Percentiles rank a stretch among this genome's conserved stretches.
phyloP scores from a whole-genome alignment of 30 jellyfish, hydroid and myxozoan species.

The Hydractinia symbiolongicarpus region DNA sequence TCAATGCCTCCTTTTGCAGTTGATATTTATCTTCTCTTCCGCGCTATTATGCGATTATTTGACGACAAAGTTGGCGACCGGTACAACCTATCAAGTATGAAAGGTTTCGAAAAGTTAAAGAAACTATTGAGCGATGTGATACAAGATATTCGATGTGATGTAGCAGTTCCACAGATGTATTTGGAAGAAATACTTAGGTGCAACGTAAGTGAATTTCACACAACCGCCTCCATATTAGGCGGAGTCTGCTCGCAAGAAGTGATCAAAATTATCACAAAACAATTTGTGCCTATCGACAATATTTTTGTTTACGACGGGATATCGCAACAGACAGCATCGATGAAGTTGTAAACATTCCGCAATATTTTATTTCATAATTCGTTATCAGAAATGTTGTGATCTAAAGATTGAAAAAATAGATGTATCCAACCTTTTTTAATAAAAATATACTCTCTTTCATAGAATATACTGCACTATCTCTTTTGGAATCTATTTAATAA shows the following conservation, averaged over 20 bases:
- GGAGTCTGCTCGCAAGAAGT: constrained; percentile 73
- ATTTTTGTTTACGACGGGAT: constrained; percentile 62
- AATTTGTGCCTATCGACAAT: constrained; percentile 66
- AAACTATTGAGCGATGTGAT: neutral
- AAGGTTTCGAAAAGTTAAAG: neutral
- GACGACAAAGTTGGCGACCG: neutral
- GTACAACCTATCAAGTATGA: neutral
- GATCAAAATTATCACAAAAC: constrained; percentile 70
- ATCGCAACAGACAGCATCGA: constrained; percentile 48
- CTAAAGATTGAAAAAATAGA: too few species aligned
- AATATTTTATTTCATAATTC: neutral
- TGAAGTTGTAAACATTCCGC: constrained; percentile 31
- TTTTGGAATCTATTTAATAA: too few species aligned
- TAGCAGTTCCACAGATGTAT: neutral
- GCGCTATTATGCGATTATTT: neutral
- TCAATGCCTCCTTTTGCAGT: neutral
- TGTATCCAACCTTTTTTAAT: too few species aligned
- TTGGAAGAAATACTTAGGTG: constrained; percentile 17
- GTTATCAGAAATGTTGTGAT: neutral
- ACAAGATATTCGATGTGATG: neutral
- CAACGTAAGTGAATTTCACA: constrained; percentile 18
- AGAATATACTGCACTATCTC: too few species aligned
- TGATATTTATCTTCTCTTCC: constrained; percentile 16
- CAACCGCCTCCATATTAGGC: constrained; percentile 26
- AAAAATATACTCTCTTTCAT: too few species aligned